phyloP scores from a whole-genome alignment of 2,797 vertebrate species.

The Coregonus ussuriensis region DNA sequence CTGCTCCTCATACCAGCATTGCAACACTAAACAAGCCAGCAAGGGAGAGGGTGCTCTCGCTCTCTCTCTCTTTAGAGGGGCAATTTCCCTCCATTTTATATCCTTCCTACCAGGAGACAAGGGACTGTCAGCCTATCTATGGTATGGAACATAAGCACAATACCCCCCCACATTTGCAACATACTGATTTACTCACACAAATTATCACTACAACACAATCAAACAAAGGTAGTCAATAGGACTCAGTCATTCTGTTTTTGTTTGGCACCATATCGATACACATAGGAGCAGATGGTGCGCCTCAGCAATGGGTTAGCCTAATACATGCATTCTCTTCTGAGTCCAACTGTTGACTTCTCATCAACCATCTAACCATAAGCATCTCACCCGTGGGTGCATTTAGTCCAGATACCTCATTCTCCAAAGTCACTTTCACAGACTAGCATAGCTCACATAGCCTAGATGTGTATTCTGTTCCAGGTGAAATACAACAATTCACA shows the following conservation, averaged over 20 bases:
- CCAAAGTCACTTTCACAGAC: background rate
- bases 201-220: background rate
- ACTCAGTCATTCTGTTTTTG: background rate
- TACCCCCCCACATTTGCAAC: background rate
- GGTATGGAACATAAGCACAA: background rate
- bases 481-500: background rate
- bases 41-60: constrained; percentile 29
- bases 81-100: constrained; percentile 75
- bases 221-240: background rate
- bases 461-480: background rate
- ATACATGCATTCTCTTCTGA: background rate
- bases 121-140: constrained; percentile 6
- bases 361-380: background rate
- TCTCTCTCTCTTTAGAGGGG: constrained; percentile 44
- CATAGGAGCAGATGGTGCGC: background rate
- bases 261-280: background rate
- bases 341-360: constrained; percentile 8
- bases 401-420: background rate
- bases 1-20: constrained; percentile 64
- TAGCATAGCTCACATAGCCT: background rate
- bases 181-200: background rate
- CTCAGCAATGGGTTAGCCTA: background rate
- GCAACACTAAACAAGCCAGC: constrained; percentile 68
- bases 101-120: constrained; percentile 42
- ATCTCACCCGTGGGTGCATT: background rate